Percentiles rank a stretch among this genome's conserved stretches.
Conservation (phyloP, 2,113 vertebrate genomes). For the Dendrocopos noguchii region DNA sequence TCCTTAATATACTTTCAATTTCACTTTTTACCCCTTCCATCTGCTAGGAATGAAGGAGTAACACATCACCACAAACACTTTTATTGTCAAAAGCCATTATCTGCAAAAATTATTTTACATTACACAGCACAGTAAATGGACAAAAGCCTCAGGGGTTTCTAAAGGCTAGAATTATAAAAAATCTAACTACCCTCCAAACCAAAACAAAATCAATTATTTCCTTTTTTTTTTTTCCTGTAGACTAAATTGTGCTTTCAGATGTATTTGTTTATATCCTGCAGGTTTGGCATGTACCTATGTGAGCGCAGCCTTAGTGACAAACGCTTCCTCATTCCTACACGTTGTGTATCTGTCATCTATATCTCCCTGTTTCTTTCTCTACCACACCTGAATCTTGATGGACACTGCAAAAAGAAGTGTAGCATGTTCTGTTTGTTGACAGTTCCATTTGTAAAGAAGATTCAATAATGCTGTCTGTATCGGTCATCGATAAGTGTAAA, state of each 20-base stretch:
- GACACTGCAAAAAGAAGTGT: not conserved
- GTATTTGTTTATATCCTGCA: not conserved
- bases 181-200: not conserved
- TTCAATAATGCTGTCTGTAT: not conserved
- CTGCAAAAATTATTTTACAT: not conserved
- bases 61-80: not conserved
- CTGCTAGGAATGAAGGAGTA: not conserved
- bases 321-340: not conserved
- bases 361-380: not conserved
- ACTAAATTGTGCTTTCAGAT: not conserved
- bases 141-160: not conserved
- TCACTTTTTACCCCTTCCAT: not conserved
- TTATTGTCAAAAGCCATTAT: not conserved
- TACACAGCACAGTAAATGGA: not conserved
- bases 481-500: not conserved
- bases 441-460: conserved; percentile 26
- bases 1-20: not conserved
- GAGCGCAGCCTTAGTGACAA: not conserved
- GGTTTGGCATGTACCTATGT: not conserved
- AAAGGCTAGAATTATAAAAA: not conserved
- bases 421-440: not conserved
- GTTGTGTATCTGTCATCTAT: not conserved
- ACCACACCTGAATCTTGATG: not conserved
- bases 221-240: not conserved
- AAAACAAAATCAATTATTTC: not conserved